phyloP scores from a whole-genome alignment of 1,140 invertebrate species.

The Pseudomyrmex sp. region DNA sequence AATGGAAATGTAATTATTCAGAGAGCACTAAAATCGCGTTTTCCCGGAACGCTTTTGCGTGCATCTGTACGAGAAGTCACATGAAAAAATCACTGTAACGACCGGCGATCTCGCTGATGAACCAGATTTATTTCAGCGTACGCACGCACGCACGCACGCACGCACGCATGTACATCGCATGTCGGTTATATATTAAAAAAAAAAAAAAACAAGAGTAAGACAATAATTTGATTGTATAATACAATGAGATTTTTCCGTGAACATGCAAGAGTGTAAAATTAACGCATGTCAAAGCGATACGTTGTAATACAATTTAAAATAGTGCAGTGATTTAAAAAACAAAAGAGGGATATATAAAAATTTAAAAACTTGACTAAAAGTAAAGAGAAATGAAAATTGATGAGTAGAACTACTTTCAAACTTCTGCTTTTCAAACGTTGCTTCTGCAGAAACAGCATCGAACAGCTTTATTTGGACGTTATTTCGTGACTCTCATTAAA shows the following conservation, averaged over 20 bases:
- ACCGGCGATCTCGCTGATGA: constrained; percentile 15
- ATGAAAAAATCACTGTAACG: constrained; percentile 34
- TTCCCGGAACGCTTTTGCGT: neutral
- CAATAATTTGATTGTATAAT: constrained; percentile 54
- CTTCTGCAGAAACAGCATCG: neutral
- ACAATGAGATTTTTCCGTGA: constrained; percentile 25
- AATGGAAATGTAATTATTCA: constrained; percentile 53
- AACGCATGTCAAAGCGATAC: constrained; percentile 14
- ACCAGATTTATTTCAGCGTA: constrained; percentile 35
- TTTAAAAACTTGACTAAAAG: neutral
- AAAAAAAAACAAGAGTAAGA: constrained; percentile 42
- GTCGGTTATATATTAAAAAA: neutral
- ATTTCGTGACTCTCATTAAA: constrained; percentile 30
- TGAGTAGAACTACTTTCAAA: too few species aligned
- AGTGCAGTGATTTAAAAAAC: neutral
- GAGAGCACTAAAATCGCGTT: constrained; percentile 14
- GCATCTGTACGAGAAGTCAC: neutral
- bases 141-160: constrained; percentile 18
- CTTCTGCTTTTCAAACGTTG: neutral
- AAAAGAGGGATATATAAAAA: neutral
- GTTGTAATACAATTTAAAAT: neutral
- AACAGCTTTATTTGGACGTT: constrained; percentile 1
- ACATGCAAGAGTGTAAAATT: neutral
- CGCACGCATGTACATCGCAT: constrained; percentile 5
- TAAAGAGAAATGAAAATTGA: neutral